Evolutionary conservation across 2,113 vertebrate species (phyloP).

Genomic region (Stictonetta naevosa): DNA sequence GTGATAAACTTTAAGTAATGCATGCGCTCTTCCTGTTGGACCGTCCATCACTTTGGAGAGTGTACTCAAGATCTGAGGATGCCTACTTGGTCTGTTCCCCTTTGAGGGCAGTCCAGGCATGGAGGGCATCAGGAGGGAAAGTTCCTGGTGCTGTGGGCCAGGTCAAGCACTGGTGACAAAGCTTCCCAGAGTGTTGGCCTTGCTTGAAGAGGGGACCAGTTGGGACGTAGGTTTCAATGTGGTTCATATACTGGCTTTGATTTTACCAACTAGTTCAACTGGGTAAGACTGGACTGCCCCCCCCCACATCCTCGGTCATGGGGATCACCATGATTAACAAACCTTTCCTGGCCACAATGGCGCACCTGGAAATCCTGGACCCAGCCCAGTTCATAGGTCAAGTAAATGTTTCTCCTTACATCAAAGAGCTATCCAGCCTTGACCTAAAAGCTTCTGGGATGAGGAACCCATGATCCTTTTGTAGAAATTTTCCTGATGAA

Average conservation of each 20-base stretch:
- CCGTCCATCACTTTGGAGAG: background rate
- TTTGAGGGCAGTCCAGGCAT: background rate
- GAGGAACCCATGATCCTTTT: background rate
- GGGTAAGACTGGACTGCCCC: background rate
- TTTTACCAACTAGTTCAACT: background rate
- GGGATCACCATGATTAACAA: background rate
- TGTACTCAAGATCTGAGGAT: background rate
- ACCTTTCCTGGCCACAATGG: background rate
- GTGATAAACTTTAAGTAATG: background rate
- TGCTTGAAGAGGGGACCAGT: background rate
- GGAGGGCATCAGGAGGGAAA: background rate
- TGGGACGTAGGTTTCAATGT: background rate
- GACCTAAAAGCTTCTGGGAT: background rate
- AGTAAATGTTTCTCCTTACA: background rate
- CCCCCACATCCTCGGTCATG: background rate
- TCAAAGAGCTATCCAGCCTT: background rate
- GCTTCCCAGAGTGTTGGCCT: rapidly evolving
- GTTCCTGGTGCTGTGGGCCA: background rate
- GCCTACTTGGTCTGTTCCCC: background rate
- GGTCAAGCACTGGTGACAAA: background rate
- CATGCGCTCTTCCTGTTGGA: background rate
- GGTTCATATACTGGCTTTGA: background rate
- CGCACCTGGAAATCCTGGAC: background rate
- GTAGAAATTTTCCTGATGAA: background rate
- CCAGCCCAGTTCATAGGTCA: background rate